Conservation (phyloP, 2,797 vertebrate genomes). For the Manis pentadactyla region DNA sequence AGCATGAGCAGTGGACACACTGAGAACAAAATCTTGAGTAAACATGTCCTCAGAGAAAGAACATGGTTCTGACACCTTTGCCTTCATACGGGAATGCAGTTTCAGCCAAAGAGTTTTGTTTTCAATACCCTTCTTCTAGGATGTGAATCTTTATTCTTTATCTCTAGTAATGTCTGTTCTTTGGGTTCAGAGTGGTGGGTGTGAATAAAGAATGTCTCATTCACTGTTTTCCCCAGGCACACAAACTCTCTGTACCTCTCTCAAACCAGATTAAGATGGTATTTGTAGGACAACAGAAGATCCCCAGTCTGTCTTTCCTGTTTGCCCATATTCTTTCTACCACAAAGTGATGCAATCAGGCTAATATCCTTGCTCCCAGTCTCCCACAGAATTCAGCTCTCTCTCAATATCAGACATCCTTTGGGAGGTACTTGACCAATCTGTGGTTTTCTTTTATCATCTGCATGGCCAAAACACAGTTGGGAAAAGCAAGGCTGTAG, state of each 20-base stretch:
- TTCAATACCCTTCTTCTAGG: not conserved
- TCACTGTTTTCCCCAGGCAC: not conserved
- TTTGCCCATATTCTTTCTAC: not conserved
- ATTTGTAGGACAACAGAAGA: not conserved
- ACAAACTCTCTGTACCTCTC: not conserved
- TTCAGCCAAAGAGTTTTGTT: not conserved
- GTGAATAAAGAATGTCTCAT: not conserved
- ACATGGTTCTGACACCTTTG: not conserved
- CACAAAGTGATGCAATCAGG: not conserved
- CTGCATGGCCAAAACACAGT: not conserved
- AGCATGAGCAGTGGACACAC: not conserved
- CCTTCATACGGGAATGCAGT: not conserved
- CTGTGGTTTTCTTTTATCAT: not conserved
- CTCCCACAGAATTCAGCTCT: not conserved
- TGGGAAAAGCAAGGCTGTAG: not conserved
- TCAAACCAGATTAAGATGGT: not conserved
- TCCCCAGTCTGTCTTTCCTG: not conserved
- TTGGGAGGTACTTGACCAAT: not conserved
- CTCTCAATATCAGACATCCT: not conserved
- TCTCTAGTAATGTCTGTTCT: not conserved
- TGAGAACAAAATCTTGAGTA: not conserved
- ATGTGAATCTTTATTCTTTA: not conserved
- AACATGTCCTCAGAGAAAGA: not conserved
- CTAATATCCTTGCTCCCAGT: not conserved
- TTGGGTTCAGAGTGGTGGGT: not conserved